Evolutionary conservation across 2,888 invertebrate species (phyloP).

Genomic region (Oxycera nigricornis): DNA sequence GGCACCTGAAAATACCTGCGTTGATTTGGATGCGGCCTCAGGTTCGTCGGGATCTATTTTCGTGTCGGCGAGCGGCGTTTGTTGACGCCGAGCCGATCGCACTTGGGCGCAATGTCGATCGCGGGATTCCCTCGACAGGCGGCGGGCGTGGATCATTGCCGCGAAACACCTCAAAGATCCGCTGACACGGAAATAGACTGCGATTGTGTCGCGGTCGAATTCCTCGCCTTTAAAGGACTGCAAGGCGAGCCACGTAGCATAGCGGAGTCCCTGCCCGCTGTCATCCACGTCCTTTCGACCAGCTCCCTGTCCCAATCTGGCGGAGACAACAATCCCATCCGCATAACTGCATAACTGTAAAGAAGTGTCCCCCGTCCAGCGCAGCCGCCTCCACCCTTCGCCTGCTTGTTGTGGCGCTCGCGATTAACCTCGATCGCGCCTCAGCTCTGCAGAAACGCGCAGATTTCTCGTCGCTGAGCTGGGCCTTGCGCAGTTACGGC

Average conservation of each 20-base stretch:
- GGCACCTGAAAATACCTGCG: slow-evolving; percentile 25
- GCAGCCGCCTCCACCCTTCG: not conserved
- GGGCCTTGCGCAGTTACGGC: not conserved
- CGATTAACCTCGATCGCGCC: slow-evolving; percentile 32
- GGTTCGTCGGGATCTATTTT: slow-evolving; percentile 22
- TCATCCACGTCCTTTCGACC: not conserved
- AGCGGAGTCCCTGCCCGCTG: not conserved
- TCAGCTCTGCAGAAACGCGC: not conserved
- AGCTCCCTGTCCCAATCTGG: too few species aligned
- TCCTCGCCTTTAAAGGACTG: slow-evolving; percentile 21
- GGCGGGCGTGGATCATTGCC: not conserved
- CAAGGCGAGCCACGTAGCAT: not conserved
- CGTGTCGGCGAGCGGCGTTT: slow-evolving; percentile 7
- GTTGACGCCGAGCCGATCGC: not conserved
- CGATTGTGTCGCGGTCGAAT: not conserved
- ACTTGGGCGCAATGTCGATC: slow-evolving; percentile 7
- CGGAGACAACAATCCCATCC: not conserved
- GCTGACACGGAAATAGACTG: slow-evolving; percentile 32
- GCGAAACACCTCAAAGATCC: slow-evolving; percentile 1
- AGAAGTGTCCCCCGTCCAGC: not conserved
- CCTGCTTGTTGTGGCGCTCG: slow-evolving; percentile 12
- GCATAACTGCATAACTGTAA: slow-evolving; percentile 30
- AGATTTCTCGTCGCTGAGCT: slow-evolving; percentile 3
- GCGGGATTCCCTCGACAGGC: slow-evolving; percentile 18
- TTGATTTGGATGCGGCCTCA: not conserved